A percentile compares a stretch with the other conserved stretches of the same genome.
Evolutionary conservation across 2,113 vertebrate genomes (phyloP).

Genomic region (Myanophis thanlyinensis): DNA sequence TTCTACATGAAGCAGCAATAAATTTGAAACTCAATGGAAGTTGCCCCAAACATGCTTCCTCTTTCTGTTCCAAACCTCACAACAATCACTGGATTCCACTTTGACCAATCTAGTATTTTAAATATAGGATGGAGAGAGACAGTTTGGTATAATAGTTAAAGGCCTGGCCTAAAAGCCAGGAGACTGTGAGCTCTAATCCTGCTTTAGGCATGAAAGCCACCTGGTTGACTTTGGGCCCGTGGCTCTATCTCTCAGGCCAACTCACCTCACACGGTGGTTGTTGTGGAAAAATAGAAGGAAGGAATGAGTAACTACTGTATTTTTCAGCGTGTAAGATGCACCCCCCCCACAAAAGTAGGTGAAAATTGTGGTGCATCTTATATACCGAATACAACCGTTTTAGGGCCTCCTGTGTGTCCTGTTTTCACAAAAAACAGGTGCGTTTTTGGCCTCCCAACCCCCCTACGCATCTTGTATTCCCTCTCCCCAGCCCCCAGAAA

Average conservation of each 20-base stretch:
- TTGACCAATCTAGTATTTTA: neutral
- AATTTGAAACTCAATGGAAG: neutral
- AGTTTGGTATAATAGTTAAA: neutral
- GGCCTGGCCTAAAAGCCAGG: neutral
- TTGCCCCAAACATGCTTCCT: neutral
- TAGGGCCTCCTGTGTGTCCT: too few species aligned
- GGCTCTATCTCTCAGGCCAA: neutral
- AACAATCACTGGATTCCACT: neutral
- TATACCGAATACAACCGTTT: too few species aligned
- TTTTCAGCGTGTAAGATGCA: too few species aligned
- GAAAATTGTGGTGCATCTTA: too few species aligned
- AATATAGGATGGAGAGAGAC: neutral
- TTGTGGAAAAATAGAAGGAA: neutral
- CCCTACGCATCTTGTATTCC: too few species aligned
- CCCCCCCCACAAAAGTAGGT: too few species aligned
- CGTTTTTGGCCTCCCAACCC: too few species aligned
- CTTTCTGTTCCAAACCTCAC: neutral
- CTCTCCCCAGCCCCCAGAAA: too few species aligned
- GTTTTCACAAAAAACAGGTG: too few species aligned
- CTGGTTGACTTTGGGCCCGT: neutral
- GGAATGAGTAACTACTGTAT: neutral
- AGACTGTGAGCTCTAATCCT: neutral
- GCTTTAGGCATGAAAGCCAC: neutral
- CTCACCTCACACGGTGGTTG: neutral
- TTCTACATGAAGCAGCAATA: neutral